Evolutionary conservation across 2,888 invertebrate genomes (phyloP).

Genomic region (Saturnia japonica): DNA sequence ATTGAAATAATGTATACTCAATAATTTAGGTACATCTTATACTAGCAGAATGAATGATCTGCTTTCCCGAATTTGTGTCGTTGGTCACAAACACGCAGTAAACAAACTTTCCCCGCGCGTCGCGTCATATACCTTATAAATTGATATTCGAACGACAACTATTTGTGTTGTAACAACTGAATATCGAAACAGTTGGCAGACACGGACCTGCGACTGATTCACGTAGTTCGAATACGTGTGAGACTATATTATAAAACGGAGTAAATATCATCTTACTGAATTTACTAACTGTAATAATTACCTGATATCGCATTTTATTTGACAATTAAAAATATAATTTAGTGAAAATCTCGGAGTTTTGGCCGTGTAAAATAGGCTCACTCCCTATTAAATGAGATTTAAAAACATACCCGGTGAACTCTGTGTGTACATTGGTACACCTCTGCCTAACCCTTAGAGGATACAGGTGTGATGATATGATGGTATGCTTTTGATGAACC

Average conservation of each 20-base stretch:
- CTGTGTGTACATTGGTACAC: no score
- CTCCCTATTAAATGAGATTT: no score
- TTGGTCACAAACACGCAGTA: conserved; percentile 7
- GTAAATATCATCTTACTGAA: not conserved
- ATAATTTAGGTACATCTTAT: no score
- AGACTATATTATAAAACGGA: not conserved
- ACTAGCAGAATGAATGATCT: not conserved
- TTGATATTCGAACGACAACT: conserved; percentile 29
- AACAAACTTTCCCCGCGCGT: conserved; percentile 28
- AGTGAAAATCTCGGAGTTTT: no score
- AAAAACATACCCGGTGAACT: no score
- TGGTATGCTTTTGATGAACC: no score
- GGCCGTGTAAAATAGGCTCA: no score
- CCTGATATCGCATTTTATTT: not conserved
- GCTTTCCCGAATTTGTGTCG: not conserved
- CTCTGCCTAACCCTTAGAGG: no score
- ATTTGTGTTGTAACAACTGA: conserved; percentile 7
- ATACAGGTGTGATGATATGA: no score
- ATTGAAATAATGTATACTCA: no score
- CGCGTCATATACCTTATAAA: conserved; percentile 27
- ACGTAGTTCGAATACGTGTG: not conserved
- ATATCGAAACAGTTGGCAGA: conserved; percentile 21
- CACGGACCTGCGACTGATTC: conserved; percentile 1
- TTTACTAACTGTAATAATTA: not conserved
- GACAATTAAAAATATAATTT: not conserved